Conservation (phyloP, 2,797 vertebrate species). For the Manis pentadactyla region DNA sequence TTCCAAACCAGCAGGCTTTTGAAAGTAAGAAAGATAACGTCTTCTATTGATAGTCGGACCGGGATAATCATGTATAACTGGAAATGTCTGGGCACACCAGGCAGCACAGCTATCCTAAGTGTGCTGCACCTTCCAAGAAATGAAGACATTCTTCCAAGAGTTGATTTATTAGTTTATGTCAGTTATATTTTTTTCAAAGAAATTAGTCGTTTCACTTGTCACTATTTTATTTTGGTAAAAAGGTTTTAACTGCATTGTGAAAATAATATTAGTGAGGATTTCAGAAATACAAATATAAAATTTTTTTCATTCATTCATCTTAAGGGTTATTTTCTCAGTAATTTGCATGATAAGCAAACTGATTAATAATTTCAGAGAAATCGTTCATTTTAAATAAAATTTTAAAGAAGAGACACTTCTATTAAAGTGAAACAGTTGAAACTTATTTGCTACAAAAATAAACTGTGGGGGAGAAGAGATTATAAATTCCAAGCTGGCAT, state of each 20-base stretch:
- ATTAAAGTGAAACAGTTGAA: constrained; percentile 10
- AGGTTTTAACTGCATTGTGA: constrained; percentile 44
- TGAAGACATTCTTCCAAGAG: neutral
- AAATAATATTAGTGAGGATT: constrained; percentile 36
- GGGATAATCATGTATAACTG: neutral
- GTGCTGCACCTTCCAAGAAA: neutral
- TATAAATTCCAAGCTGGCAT: neutral
- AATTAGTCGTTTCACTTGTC: neutral
- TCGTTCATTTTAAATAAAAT: constrained; percentile 35
- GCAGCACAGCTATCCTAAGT: neutral
- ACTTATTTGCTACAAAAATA: neutral
- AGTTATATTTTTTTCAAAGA: constrained; percentile 19
- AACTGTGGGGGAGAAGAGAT: neutral
- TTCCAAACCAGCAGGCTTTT: neutral
- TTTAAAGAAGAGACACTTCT: constrained; percentile 41
- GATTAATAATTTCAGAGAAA: constrained; percentile 39
- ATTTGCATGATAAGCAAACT: neutral
- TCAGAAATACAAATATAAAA: constrained; percentile 36
- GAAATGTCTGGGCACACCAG: neutral
- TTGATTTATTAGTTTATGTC: constrained; percentile 6
- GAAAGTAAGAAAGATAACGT: neutral
- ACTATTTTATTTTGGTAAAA: constrained; percentile 35
- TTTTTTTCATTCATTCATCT: constrained; percentile 12
- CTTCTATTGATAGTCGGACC: neutral
- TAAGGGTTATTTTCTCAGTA: constrained; percentile 38